Conservation (phyloP, 1,140 invertebrate species). For the Drosophila pachea region DNA sequence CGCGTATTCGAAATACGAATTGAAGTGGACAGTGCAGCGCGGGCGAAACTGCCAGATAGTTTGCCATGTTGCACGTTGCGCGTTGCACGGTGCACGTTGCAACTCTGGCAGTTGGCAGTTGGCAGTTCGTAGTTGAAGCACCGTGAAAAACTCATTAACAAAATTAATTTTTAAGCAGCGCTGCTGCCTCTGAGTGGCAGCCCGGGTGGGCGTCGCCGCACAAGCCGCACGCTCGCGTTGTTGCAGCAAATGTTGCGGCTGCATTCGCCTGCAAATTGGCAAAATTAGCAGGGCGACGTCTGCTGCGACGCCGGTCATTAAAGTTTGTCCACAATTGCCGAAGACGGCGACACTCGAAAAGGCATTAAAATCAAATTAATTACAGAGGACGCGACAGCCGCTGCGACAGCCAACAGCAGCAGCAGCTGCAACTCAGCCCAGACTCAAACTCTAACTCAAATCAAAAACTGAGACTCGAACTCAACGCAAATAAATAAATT, state of each 20-base stretch:
- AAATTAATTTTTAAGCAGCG: slow-evolving; percentile 77
- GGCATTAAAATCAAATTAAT: slow-evolving; percentile 78
- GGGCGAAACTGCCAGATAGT: slow-evolving; percentile 58
- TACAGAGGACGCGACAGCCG: slow-evolving; percentile 59
- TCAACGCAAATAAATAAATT: slow-evolving; percentile 69
- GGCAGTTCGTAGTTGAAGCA: slow-evolving; percentile 31
- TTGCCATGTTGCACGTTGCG: slow-evolving; percentile 37
- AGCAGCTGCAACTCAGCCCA: slow-evolving; percentile 18
- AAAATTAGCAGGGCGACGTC: slow-evolving; percentile 65
- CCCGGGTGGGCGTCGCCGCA: slow-evolving; percentile 48
- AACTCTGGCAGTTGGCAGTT: slow-evolving; percentile 13
- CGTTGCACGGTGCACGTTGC: neutral
- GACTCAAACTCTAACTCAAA: neutral
- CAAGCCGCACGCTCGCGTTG: slow-evolving; percentile 35
- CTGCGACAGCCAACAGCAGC: slow-evolving; percentile 16
- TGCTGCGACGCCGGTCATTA: slow-evolving; percentile 57
- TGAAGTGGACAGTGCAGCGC: slow-evolving; percentile 39
- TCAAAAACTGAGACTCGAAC: slow-evolving; percentile 8
- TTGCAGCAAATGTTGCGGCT: slow-evolving; percentile 29
- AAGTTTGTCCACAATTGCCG: slow-evolving; percentile 51
- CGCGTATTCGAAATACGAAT: slow-evolving; percentile 41
- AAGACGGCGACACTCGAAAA: slow-evolving; percentile 58
- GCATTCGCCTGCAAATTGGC: slow-evolving; percentile 63
- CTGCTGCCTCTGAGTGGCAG: slow-evolving; percentile 62
- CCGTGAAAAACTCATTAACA: slow-evolving; percentile 74